Percentiles rank a stretch among this genome's conserved stretches.
Evolutionary conservation across 2,888 invertebrate genomes (phyloP).

Genomic region (Apodemia mormo): DNA sequence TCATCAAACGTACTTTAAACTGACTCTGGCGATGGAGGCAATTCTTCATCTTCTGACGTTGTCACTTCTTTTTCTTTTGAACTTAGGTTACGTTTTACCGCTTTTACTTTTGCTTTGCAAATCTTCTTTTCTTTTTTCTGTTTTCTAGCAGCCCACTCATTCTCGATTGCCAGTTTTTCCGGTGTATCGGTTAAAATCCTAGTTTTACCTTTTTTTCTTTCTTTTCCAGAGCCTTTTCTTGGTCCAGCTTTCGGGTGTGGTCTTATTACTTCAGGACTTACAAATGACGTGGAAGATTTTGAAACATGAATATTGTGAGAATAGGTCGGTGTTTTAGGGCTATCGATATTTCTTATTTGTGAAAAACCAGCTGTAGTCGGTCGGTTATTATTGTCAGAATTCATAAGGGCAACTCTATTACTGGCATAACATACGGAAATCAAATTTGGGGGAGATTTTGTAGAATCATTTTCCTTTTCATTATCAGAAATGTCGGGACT

Average conservation of each 20-base stretch:
- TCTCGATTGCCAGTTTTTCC: slow-evolving; percentile 28
- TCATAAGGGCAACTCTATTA: slow-evolving; percentile 20
- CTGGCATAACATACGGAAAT: slow-evolving; percentile 17
- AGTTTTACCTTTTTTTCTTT: slow-evolving; percentile 36
- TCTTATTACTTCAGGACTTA: slow-evolving; percentile 36
- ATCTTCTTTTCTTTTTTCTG: slow-evolving; percentile 26
- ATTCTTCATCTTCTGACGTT: slow-evolving; percentile 28
- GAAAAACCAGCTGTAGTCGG: neutral
- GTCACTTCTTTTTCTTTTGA: slow-evolving; percentile 28
- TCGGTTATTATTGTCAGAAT: slow-evolving; percentile 17
- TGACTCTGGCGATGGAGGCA: slow-evolving; percentile 29
- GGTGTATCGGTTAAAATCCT: slow-evolving; percentile 40
- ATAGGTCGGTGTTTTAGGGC: neutral
- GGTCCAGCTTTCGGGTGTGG: slow-evolving; percentile 25
- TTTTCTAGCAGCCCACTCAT: slow-evolving; percentile 25
- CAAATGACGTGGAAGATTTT: slow-evolving; percentile 25
- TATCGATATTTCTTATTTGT: slow-evolving; percentile 12
- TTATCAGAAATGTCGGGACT: slow-evolving; percentile 17
- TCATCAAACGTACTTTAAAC: slow-evolving; percentile 19
- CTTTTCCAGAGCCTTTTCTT: slow-evolving; percentile 26
- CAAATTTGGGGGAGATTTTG: slow-evolving; percentile 8
- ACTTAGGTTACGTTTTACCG: slow-evolving; percentile 26
- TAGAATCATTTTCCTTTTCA: slow-evolving; percentile 12
- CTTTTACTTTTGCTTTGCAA: slow-evolving; percentile 28
- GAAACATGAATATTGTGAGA: neutral